A percentile compares a stretch with the other conserved stretches of the same genome.
Conservation (phyloP, 1,140 invertebrate genomes). For the fruit fly (Drosophila melanogaster) region DNA sequence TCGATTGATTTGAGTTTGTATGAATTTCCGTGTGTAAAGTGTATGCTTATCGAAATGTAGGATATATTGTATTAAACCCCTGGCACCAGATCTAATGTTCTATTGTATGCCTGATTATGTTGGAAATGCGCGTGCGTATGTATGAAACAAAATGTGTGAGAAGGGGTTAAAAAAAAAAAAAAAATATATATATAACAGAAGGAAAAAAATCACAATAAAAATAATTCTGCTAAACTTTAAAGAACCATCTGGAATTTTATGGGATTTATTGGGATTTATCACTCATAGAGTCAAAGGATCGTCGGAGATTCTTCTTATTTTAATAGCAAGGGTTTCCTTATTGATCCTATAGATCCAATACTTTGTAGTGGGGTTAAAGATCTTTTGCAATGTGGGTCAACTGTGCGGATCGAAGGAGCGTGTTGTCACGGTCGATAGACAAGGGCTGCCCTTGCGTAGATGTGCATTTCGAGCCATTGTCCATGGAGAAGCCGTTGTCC, state of each 20-base stretch:
- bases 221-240: slow-evolving; percentile 71
- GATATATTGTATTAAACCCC: slow-evolving; percentile 38
- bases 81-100: slow-evolving; percentile 42
- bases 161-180: slow-evolving; percentile 51
- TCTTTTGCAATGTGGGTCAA: slow-evolving; percentile 49
- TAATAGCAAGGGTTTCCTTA: not conserved
- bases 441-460: slow-evolving; percentile 52
- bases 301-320: too few relatives aligned
- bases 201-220: slow-evolving; percentile 60
- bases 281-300: too few relatives aligned
- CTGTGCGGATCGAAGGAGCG: slow-evolving; percentile 18
- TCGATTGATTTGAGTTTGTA: slow-evolving; percentile 29
- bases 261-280: not conserved
- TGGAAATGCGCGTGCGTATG: slow-evolving; percentile 57
- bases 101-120: slow-evolving; percentile 72
- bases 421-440: slow-evolving; percentile 57
- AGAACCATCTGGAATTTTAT: not conserved
- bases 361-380: not conserved
- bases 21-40: slow-evolving; percentile 52
- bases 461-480: slow-evolving; percentile 23
- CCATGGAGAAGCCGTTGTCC: slow-evolving; percentile 2
- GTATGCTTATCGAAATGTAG: slow-evolving; percentile 47
- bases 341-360: not conserved
- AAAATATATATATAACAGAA: slow-evolving; percentile 46
- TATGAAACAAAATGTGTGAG: slow-evolving; percentile 66